phyloP scores from a whole-genome alignment of 2,797 vertebrate genomes.

The Gouania willdenowi region DNA sequence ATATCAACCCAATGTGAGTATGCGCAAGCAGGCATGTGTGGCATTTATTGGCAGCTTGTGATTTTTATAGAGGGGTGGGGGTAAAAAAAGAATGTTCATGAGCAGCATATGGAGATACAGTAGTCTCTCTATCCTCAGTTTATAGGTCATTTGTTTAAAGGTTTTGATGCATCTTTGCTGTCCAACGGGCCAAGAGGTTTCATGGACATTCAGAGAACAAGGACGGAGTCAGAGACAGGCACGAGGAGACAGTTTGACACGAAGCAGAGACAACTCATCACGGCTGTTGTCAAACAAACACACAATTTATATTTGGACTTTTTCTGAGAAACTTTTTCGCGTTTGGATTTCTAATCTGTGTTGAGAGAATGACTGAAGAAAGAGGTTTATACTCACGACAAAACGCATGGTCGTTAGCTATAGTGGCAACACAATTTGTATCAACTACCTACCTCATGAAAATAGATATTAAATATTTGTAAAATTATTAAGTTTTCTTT shows the following conservation, averaged over 20 bases:
- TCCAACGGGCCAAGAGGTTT: slow-evolving; percentile 42
- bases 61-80: slow-evolving; percentile 20
- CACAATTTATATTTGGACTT: slow-evolving; percentile 2
- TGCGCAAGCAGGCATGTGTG: slow-evolving; percentile 30
- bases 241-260: slow-evolving; percentile 72
- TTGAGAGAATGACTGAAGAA: neutral
- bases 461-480: too few relatives aligned
- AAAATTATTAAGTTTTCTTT: too few relatives aligned
- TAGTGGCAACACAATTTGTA: too few relatives aligned
- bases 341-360: neutral
- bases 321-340: too few relatives aligned
- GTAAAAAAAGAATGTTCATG: slow-evolving; percentile 15
- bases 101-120: slow-evolving; percentile 10
- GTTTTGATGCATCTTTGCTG: slow-evolving; percentile 4
- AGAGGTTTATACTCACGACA: too few relatives aligned
- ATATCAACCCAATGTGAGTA: slow-evolving; percentile 36
- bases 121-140: slow-evolving; percentile 48
- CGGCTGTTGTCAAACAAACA: slow-evolving; percentile 53
- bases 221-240: slow-evolving; percentile 66
- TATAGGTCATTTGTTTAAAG: neutral
- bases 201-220: slow-evolving; percentile 68
- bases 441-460: too few relatives aligned
- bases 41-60: slow-evolving; percentile 37
- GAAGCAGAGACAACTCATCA: slow-evolving; percentile 47
- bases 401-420: too few relatives aligned